Evolutionary conservation across 1,140 invertebrate species (phyloP), one percentile per base, ranked within the genome.

Genomic region (Zaprionus ghesquierei): DNA sequence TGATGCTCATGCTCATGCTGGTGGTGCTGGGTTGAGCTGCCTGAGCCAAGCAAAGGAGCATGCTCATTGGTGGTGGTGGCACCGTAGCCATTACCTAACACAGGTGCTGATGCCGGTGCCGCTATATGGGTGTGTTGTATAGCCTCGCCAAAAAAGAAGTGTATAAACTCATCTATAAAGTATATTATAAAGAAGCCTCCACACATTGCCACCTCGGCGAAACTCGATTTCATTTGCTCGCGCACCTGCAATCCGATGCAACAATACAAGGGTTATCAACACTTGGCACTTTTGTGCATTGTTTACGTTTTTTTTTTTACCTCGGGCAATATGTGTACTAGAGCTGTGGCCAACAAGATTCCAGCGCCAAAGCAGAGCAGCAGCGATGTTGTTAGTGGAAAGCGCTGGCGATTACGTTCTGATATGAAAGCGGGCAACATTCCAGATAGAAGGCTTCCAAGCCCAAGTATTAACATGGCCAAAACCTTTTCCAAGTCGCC

Each of bases 311-410:
- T 1, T 18, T n/a, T 15, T 41, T 93, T 92, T 9, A 96, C 94
- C 92, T 98, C 97, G 15, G 97, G 96, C 38, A 98, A 92, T 92
- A 98, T 96, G 91, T 98, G 97, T 3, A 97, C 92, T 35, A 97
- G 91, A 20, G 96, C 95, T 1, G 97, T 98, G 0, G 96, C 96
- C 15, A 98, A 90, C 27, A 98, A 93, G 6, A 98, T 96, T 0
- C 97, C 97, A 3, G 95, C 97, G 22, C 97, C 97, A 73, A 97
- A 97, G 81, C 96, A 97, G 0, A 97, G 93, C 9, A 96, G 89
- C 12, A 93, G 92, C 8, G 95, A 96, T 9, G 95, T 92, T 3
- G 94, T 77, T 3, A 95, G 78, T n/a, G 94, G 94, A 50, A 94
- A 93, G 15, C 92, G 81, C 58, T 93, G 92, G 35, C 93, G 92